Percentiles rank a stretch among this genome's conserved stretches.
These are phyloP conservation scores for Nerophis ophidion DNA, from an alignment of 2,113 vertebrate species.

Conservation along the genomic window DNA sequence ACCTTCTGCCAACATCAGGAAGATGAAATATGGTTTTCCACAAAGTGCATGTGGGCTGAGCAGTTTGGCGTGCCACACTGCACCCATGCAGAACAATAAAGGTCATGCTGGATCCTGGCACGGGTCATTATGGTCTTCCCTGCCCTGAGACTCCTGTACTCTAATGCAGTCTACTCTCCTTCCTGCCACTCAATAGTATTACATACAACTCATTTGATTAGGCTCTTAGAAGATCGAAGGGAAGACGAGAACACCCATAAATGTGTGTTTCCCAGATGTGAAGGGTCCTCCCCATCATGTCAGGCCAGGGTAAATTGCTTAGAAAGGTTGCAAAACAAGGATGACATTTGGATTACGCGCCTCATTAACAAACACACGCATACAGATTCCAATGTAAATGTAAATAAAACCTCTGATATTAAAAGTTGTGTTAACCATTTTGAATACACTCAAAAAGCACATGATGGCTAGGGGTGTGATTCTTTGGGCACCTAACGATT, in stretches of 20 bases:
- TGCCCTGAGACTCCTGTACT: constrained; percentile 15
- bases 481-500: too few species aligned
- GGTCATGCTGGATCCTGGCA: constrained; percentile 39
- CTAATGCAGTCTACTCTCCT: constrained; percentile 30
- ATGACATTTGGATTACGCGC: too few species aligned
- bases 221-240: constrained; percentile 4
- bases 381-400: too few species aligned
- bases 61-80: constrained; percentile 3
- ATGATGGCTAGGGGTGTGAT: too few species aligned
- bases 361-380: too few species aligned
- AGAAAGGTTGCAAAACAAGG: constrained; percentile 25
- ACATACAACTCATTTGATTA: constrained; percentile 38
- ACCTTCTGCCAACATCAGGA: constrained; percentile 8
- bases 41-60: constrained; percentile 6
- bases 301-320: constrained; percentile 27
- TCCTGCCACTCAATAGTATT: constrained; percentile 32
- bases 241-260: constrained; percentile 17
- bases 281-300: constrained; percentile 42
- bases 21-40: constrained; percentile 17
- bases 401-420: too few species aligned
- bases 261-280: constrained; percentile 14
- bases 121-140: constrained; percentile 16
- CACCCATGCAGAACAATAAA: constrained; percentile 42
- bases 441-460: too few species aligned
- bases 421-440: too few species aligned